Base-by-base conservation (phyloP, 2,888 invertebrate genomes). In the Pollenia angustigena region DNA sequence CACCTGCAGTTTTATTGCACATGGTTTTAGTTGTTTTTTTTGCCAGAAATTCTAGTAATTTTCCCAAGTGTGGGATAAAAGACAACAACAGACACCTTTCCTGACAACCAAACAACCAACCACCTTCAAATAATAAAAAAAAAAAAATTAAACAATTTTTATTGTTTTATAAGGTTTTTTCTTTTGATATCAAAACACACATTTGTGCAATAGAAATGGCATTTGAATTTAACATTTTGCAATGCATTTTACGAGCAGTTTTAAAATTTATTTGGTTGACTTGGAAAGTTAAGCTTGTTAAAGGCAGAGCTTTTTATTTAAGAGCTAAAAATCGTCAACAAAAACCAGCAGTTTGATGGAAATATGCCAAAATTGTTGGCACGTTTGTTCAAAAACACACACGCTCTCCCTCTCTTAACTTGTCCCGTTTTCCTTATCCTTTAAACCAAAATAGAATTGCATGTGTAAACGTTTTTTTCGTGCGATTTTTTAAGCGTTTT, bases 331-430 rank as follows among this genome's bases (percentile, higher is more conserved):
- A 50, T 11, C 75, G 52, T 78, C 50, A 66, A 40, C 62, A 62
- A 71, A 50, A 46, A 68, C 23, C 56, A 76, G 23, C 69, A 62
- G 14, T 71, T 85, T 87, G 89, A 89, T 89, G 89, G 89, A 89
- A 89, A 88, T 89, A 87, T 89, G 92, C 91, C 91, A 91, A 91
- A 91, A 91, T 88, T 86, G 52, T 83, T 80, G 84, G 62, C 78
- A 58, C 50, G 50, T 78, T 46, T 62, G 44, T 62, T 75, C 56
- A 32, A 8, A 68, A 10, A 40, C 9, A 52, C n/a, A 23, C 18
- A n/a, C 14, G 6, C 44, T 23, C 44, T 14, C 6, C 32, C 32
- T 32, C 32, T 32, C 32, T 0, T 32, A 32, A 32, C 32, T 32
- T 32, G 4, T 32, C 32, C 32, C 32, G 4, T 32, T 32, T 6